Evolutionary conservation across 2,113 vertebrate genomes (phyloP).

Genomic region (Leucoraja erinaceus): DNA sequence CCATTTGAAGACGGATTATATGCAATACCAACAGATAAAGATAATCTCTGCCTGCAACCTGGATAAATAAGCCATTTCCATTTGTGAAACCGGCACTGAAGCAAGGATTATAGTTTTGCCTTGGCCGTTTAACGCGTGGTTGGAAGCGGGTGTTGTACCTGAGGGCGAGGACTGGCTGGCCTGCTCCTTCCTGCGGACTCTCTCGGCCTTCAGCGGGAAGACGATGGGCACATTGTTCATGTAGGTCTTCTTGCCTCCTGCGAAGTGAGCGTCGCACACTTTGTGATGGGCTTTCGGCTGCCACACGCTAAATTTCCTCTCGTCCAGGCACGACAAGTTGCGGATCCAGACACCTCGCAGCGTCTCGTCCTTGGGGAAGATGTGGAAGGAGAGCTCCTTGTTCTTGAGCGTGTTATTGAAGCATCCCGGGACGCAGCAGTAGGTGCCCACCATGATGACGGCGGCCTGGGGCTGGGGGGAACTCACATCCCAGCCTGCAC

Average conservation of each 20-base stretch:
- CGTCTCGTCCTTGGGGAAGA: conserved; percentile 25
- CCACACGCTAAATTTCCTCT: conserved; percentile 35
- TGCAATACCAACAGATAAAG: neutral
- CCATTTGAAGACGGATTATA: neutral
- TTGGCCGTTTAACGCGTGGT: neutral
- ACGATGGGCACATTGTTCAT: conserved; percentile 36
- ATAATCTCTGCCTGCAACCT: no score
- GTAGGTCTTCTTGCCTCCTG: conserved; percentile 36
- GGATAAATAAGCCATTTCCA: neutral
- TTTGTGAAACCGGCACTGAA: neutral
- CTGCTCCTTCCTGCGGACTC: neutral
- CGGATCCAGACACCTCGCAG: conserved; percentile 5
- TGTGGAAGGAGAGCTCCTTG: conserved; percentile 36
- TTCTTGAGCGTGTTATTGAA: conserved; percentile 37
- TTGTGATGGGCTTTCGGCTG: conserved; percentile 36
- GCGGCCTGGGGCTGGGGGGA: neutral
- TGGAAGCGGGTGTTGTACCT: neutral
- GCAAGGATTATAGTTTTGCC: neutral
- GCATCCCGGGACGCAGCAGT: conserved; percentile 33
- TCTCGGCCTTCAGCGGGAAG: conserved; percentile 35
- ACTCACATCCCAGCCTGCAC: conserved; percentile 30
- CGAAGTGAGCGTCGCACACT: conserved; percentile 34
- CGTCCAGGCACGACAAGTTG: conserved; percentile 7
- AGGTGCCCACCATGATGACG: conserved; percentile 25
- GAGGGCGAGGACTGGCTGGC: no score